These are phyloP conservation scores for Gopherus flavomarginatus DNA, from an alignment of 2,113 vertebrate species.

Conservation along the genomic window DNA sequence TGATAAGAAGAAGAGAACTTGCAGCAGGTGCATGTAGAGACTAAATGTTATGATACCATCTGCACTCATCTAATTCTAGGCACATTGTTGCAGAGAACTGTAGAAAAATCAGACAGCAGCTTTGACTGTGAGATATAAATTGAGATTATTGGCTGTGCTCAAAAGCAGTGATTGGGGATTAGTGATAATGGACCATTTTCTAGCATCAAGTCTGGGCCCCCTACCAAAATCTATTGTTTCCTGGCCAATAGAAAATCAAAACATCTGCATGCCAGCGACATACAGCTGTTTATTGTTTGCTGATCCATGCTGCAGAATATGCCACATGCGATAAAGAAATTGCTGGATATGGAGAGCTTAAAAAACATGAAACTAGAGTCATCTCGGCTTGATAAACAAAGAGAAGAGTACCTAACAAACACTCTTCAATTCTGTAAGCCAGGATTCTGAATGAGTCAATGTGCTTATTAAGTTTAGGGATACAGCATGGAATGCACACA, in stretches of 20 bases:
- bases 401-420: background rate
- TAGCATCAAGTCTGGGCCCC: background rate
- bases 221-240: background rate
- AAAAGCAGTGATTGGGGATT: background rate
- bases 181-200: background rate
- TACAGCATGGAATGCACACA: background rate
- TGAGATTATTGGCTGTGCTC: background rate
- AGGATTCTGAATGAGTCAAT: background rate
- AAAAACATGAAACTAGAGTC: background rate
- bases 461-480: background rate
- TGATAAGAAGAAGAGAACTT: background rate
- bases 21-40: rapidly evolving
- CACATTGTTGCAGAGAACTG: background rate
- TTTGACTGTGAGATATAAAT: background rate
- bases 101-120: background rate
- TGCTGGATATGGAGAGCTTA: background rate
- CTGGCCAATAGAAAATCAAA: background rate
- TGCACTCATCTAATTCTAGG: background rate
- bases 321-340: background rate
- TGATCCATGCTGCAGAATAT: background rate
- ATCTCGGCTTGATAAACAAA: background rate
- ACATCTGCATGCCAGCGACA: background rate
- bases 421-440: background rate
- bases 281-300: background rate
- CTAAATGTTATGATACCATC: background rate